Conservation (phyloP, 2,888 invertebrate genomes). For the Netelia inedita region DNA sequence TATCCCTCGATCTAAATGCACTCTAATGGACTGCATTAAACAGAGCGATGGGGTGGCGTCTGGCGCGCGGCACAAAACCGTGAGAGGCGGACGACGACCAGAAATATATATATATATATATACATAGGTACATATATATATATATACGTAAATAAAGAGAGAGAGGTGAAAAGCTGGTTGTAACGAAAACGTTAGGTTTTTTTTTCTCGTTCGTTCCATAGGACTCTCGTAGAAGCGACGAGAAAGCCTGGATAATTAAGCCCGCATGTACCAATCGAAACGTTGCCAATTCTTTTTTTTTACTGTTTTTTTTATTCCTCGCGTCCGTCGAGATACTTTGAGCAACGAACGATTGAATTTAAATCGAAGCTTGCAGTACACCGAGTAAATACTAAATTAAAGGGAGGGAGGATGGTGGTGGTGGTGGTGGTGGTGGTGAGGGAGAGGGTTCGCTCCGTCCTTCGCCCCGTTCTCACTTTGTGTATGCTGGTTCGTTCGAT, state of each 20-base stretch:
- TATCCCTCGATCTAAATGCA: conserved; percentile 85
- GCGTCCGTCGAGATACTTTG: neutral
- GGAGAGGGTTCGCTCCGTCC: neutral
- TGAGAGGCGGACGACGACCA: conserved; percentile 65
- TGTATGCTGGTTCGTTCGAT: conserved; percentile 16
- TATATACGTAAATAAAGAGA: conserved; percentile 26
- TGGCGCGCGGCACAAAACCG: conserved; percentile 69
- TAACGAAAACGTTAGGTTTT: conserved; percentile 47
- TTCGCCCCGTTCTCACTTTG: neutral
- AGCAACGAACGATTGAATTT: conserved; percentile 38
- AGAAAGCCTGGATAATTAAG: conserved; percentile 28
- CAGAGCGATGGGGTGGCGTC: conserved; percentile 77
- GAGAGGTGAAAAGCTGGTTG: conserved; percentile 73
- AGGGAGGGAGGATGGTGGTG: neutral
- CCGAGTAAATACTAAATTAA: conserved; percentile 28
- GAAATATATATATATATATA: neutral
- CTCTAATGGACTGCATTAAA: conserved; percentile 85
- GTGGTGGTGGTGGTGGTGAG: neutral
- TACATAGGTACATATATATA: neutral
- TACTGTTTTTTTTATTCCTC: neutral
- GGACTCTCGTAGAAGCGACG: conserved; percentile 18
- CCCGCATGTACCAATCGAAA: conserved; percentile 1
- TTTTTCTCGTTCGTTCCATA: conserved; percentile 3
- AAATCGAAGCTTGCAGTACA: conserved; percentile 38
- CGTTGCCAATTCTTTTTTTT: conserved; percentile 28